These are phyloP conservation scores for Cyprinus carpio DNA, from an alignment of 2,113 vertebrate genomes.

Conservation along the genomic window DNA sequence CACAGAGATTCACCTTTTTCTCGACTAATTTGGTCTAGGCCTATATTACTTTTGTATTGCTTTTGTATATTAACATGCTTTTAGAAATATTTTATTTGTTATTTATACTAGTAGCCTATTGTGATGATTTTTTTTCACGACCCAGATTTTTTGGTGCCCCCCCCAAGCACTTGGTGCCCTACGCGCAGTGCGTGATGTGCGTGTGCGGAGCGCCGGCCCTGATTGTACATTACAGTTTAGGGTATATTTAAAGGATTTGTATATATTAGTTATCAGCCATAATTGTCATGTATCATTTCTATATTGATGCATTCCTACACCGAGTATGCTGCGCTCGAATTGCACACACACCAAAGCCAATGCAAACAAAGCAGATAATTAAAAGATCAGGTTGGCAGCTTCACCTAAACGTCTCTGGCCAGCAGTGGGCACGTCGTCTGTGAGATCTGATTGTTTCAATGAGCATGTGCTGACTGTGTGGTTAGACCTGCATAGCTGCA, in stretches of 20 bases:
- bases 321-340: background rate
- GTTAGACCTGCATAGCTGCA: conserved; percentile 35
- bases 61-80: too few relatives aligned
- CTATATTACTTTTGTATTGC: too few relatives aligned
- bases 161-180: too few relatives aligned
- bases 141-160: too few relatives aligned
- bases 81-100: too few relatives aligned
- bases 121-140: too few relatives aligned
- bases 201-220: too few relatives aligned
- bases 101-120: too few relatives aligned
- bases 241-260: background rate
- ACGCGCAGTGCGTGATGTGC: too few relatives aligned
- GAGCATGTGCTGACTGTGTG: background rate
- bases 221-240: too few relatives aligned
- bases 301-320: background rate
- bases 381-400: conserved; percentile 21
- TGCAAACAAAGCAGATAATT: conserved; percentile 16
- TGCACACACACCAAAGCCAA: background rate
- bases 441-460: background rate
- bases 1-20: too few relatives aligned
- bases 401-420: conserved; percentile 12
- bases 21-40: too few relatives aligned
- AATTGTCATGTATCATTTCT: background rate
- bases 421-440: background rate
- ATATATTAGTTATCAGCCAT: background rate